A percentile compares a stretch with the other conserved stretches of the same genome.
These are phyloP conservation scores for Catostomus latipinnis DNA, from an alignment of 2,797 vertebrate genomes.

Conservation along the genomic window DNA sequence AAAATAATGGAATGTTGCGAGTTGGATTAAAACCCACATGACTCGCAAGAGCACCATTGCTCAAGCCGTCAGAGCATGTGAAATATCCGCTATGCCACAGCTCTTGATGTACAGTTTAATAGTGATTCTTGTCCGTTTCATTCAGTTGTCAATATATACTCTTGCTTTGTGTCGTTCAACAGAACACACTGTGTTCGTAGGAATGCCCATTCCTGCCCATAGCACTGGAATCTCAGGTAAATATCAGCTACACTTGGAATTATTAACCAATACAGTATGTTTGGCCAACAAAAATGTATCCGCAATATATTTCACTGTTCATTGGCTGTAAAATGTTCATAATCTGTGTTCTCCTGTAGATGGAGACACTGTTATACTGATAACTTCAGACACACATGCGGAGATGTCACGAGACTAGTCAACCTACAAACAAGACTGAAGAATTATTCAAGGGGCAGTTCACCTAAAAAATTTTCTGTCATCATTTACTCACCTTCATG, in stretches of 20 bases:
- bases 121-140: too few species aligned
- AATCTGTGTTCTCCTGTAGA: constrained; percentile 60
- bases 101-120: too few species aligned
- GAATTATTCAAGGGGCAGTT: too few species aligned
- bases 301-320: neutral
- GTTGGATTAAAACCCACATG: neutral
- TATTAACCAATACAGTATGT: neutral
- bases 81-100: too few species aligned
- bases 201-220: constrained; percentile 41
- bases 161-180: constrained; percentile 26
- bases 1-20: too few species aligned
- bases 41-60: too few species aligned
- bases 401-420: neutral
- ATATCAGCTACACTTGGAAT: neutral
- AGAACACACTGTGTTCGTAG: constrained; percentile 33
- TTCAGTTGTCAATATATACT: too few species aligned
- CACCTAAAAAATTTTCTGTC: too few species aligned
- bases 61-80: too few species aligned
- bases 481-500: too few species aligned
- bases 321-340: neutral
- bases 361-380: constrained; percentile 66
- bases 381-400: constrained; percentile 63
- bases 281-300: neutral
- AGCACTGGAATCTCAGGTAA: constrained; percentile 10
- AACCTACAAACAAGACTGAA: too few species aligned